Base-by-base conservation (phyloP, 2,888 invertebrate species). In the Tolmerus cingulatus region DNA sequence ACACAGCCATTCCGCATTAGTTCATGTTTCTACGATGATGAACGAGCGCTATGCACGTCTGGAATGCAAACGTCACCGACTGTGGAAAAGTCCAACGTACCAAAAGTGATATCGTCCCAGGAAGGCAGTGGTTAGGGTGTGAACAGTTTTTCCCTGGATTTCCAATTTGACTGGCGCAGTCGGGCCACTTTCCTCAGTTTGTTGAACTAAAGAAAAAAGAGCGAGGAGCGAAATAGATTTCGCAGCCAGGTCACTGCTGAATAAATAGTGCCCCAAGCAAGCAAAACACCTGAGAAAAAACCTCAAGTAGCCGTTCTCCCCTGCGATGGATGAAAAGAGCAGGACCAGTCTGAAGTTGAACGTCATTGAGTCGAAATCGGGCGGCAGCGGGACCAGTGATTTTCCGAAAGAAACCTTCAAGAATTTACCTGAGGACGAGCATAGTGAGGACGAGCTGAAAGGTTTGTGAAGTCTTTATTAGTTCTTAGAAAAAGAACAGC, bases 261-360 rank as follows among this genome's bases (percentile, higher is more conserved):
- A 66, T 66, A 66, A 19, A 66, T 12, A 66, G 12, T 8, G n/a
- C 66, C n/a, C 51, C 46, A 51, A 12, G 2, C 46, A 1, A 51
- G 16, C 23, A 77, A 0, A 78, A 27, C 43, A 9, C 37, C 19
- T 40, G 23, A 55, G 81, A 27, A 37, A 79, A 19, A 55, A 81
- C 5, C 34, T 2, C 9, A 40, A 23, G 7, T 9, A 57, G 66
- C 66, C n/a, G 27, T 27, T 66, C 66, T 66, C 23, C 66, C 12
- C 12, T 23, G 12, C 66, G 23, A 51, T 51, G 51, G 81, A 81
- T 51, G 81, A 81, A 81, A 81, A 81, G 81, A 51, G 55, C 81
- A 81, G 81, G 81, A 81, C 81, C 81, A 81, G 81, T 81, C 23
- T 81, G n/a, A 81, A 81, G 34, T 34, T 81, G 81, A 19, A 81